These are phyloP conservation scores for Dendropsophus ebraccatus DNA, from an alignment of 2,113 vertebrate species.

Conservation along the genomic window DNA sequence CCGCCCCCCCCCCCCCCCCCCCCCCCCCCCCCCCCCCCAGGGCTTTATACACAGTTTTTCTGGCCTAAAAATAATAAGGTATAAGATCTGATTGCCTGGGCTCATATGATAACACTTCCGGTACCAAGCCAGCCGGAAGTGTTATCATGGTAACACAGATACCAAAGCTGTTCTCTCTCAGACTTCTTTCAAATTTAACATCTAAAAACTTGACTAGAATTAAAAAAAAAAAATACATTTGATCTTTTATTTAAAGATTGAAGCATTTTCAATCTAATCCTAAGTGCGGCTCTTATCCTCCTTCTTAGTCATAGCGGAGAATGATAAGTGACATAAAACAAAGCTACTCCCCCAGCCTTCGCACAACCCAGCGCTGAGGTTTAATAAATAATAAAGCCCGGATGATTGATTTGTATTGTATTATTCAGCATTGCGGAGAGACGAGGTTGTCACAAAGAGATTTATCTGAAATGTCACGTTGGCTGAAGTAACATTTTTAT, in stretches of 20 bases:
- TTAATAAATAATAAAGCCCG: conserved; percentile 54
- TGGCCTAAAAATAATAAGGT: too few relatives aligned
- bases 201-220: too few relatives aligned
- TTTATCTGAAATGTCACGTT: conserved; percentile 57
- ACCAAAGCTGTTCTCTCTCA: not conserved
- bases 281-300: not conserved
- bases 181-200: not conserved
- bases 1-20: too few relatives aligned
- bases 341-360: conserved; percentile 42
- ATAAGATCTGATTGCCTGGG: too few relatives aligned
- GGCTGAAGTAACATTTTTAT: conserved; percentile 61
- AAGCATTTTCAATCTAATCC: not conserved
- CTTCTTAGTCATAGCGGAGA: conserved; percentile 48
- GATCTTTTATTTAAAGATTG: not conserved
- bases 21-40: too few relatives aligned
- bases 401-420: conserved; percentile 65
- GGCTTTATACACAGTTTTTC: too few relatives aligned
- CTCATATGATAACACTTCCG: too few relatives aligned
- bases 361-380: conserved; percentile 19
- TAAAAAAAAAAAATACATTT: too few relatives aligned
- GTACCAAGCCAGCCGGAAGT: not conserved
- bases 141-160: not conserved
- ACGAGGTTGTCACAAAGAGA: conserved; percentile 62
- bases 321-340: conserved; percentile 35
- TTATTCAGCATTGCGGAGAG: conserved; percentile 62